These are phyloP conservation scores for Fabriciana adippe DNA, from an alignment of 2,888 invertebrate species.

Conservation along the genomic window DNA sequence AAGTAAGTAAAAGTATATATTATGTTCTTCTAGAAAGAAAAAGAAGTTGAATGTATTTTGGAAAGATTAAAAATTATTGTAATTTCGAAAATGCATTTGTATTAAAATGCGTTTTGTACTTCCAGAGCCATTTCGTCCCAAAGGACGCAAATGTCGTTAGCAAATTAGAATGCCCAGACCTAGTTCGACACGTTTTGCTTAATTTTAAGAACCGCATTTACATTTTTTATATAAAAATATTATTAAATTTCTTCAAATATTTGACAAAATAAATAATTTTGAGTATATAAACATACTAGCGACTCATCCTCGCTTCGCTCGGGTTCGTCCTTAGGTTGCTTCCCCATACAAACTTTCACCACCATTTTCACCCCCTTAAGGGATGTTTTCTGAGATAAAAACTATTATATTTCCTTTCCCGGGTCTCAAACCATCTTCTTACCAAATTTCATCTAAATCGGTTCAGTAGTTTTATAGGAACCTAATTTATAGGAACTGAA, in stretches of 20 bases:
- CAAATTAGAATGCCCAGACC: conserved; percentile 26
- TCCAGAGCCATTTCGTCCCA: conserved; percentile 22
- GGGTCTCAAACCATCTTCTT: too few species aligned
- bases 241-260: neutral
- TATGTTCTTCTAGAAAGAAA: neutral
- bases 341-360: too few species aligned
- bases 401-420: too few species aligned
- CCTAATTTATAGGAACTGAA: too few species aligned
- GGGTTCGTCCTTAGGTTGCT: too few species aligned
- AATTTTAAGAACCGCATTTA: neutral
- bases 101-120: conserved; percentile 15
- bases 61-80: conserved; percentile 2
- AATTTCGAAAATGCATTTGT: conserved; percentile 19
- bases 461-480: too few species aligned
- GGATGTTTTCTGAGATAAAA: too few species aligned
- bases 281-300: neutral
- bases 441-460: too few species aligned
- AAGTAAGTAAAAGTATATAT: neutral
- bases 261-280: neutral
- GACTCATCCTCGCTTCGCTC: too few species aligned
- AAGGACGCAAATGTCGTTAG: conserved; percentile 26
- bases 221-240: neutral
- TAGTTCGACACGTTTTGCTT: conserved; percentile 10
- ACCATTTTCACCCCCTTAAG: too few species aligned
- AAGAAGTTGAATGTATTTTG: neutral